phyloP scores from a whole-genome alignment of 2,797 vertebrate genomes.

The Microctenopoma lineatum region DNA sequence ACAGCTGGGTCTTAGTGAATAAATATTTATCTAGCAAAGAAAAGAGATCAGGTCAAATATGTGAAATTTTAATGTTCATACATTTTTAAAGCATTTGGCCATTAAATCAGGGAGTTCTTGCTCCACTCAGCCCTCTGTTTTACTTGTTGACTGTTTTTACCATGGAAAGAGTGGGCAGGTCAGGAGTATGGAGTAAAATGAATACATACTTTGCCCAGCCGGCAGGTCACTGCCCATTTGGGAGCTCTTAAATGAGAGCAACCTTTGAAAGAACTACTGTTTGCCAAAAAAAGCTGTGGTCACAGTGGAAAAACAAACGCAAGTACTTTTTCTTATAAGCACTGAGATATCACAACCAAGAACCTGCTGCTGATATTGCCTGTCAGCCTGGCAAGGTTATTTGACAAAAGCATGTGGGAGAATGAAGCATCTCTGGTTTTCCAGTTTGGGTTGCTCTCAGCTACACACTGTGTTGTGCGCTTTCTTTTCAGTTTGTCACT shows the following conservation, averaged over 20 bases:
- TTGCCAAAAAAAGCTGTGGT: slow-evolving; percentile 45
- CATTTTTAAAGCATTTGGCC: slow-evolving; percentile 2
- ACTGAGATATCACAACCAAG: slow-evolving; percentile 43
- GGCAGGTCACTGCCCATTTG: slow-evolving; percentile 57
- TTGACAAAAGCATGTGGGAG: slow-evolving; percentile 30
- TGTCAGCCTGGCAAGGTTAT: slow-evolving; percentile 52
- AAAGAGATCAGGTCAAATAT: background rate
- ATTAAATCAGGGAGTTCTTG: slow-evolving; percentile 4
- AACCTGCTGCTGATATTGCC: slow-evolving; percentile 39
- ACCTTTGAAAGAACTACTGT: slow-evolving; percentile 60
- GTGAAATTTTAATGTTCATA: slow-evolving; percentile 3
- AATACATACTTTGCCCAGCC: slow-evolving; percentile 40
- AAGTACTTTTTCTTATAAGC: slow-evolving; percentile 57
- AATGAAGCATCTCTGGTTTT: slow-evolving; percentile 41
- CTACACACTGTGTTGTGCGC: slow-evolving; percentile 22
- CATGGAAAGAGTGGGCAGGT: slow-evolving; percentile 23
- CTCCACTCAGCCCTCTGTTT: slow-evolving; percentile 18
- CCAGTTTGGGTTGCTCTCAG: slow-evolving; percentile 14
- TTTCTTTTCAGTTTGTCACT: slow-evolving; percentile 7
- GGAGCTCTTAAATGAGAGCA: slow-evolving; percentile 56
- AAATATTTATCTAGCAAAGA: background rate
- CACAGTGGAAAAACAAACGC: slow-evolving; percentile 38
- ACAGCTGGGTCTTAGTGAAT: background rate
- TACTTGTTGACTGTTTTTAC: slow-evolving; percentile 23
- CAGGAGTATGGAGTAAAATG: slow-evolving; percentile 52